Evolutionary conservation across 2,797 vertebrate genomes (phyloP).

Genomic region (Brachyalestes nurse): DNA sequence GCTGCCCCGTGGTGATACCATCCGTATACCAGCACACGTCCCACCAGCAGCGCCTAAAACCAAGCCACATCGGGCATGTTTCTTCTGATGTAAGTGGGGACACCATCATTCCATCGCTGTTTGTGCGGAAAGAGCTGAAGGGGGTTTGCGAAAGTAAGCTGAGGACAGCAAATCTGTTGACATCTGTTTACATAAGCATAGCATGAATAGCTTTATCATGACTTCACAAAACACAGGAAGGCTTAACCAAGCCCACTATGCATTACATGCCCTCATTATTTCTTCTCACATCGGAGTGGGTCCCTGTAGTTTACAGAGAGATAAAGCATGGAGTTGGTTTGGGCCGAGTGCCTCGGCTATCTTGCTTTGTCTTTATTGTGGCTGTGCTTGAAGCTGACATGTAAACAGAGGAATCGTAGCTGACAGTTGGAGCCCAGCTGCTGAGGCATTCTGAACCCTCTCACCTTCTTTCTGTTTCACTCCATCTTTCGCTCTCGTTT

Average conservation of each 20-base stretch:
- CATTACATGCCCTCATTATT: conserved; percentile 39
- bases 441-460: conserved; percentile 57
- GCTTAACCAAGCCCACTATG: not conserved
- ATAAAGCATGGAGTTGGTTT: conserved; percentile 51
- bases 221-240: conserved; percentile 30
- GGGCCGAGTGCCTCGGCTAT: conserved; percentile 43
- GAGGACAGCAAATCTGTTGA: conserved; percentile 44
- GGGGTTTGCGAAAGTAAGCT: conserved; percentile 29
- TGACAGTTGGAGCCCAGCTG: conserved; percentile 57
- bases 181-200: conserved; percentile 33
- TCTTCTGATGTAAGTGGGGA: conserved; percentile 3
- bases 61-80: not conserved
- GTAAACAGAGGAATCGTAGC: conserved; percentile 54
- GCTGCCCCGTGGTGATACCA: conserved; percentile 47
- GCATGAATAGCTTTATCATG: conserved; percentile 23
- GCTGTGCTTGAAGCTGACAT: conserved; percentile 51
- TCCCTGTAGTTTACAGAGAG: conserved; percentile 51
- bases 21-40: conserved; percentile 29
- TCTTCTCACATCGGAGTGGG: conserved; percentile 36
- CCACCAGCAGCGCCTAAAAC: not conserved
- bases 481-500: conserved; percentile 2
- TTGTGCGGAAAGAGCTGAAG: conserved; percentile 21
- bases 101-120: not conserved
- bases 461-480: conserved; percentile 40
- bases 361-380: conserved; percentile 56